Conservation (phyloP, 2,888 invertebrate genomes). For the Phalera bucephala region DNA sequence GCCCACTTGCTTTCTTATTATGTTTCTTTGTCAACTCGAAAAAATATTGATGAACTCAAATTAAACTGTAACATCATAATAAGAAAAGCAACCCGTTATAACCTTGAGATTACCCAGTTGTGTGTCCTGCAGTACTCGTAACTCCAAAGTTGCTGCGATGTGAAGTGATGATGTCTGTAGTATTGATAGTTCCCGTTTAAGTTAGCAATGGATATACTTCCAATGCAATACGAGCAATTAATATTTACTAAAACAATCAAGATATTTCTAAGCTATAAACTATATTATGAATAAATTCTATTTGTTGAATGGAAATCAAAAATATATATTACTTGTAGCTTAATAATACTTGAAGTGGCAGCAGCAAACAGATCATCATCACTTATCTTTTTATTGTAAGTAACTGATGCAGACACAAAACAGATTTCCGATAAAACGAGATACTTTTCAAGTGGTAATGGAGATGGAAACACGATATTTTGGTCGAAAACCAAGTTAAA, state of each 20-base stretch:
- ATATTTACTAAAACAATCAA: not conserved
- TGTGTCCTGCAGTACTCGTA: slow-evolving; percentile 79
- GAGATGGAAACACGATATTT: slow-evolving; percentile 7
- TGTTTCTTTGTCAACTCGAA: slow-evolving; percentile 46
- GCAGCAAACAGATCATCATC: slow-evolving; percentile 32
- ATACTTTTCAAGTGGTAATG: slow-evolving; percentile 11
- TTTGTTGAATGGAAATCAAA: not conserved
- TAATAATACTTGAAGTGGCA: not conserved
- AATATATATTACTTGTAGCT: slow-evolving; percentile 1
- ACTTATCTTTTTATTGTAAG: slow-evolving; percentile 14
- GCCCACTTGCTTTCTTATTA: slow-evolving; percentile 80
- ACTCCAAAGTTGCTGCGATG: slow-evolving; percentile 70
- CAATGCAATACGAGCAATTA: not conserved
- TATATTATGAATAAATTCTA: slow-evolving; percentile 5
- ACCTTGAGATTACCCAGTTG: slow-evolving; percentile 67
- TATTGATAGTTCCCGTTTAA: not conserved
- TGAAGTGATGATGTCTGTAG: slow-evolving; percentile 56
- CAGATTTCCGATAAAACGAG: not conserved
- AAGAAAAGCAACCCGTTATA: slow-evolving; percentile 70
- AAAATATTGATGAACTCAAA: slow-evolving; percentile 28
- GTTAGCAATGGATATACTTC: not conserved
- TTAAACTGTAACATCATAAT: slow-evolving; percentile 58
- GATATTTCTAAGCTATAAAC: slow-evolving; percentile 2
- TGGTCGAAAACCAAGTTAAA: slow-evolving; percentile 9
- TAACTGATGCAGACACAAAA: not conserved